A percentile compares a stretch with the other conserved stretches of the same genome.
These are phyloP conservation scores for Ammodytes dubius DNA, from an alignment of 2,113 vertebrate species.

Conservation along the genomic window DNA sequence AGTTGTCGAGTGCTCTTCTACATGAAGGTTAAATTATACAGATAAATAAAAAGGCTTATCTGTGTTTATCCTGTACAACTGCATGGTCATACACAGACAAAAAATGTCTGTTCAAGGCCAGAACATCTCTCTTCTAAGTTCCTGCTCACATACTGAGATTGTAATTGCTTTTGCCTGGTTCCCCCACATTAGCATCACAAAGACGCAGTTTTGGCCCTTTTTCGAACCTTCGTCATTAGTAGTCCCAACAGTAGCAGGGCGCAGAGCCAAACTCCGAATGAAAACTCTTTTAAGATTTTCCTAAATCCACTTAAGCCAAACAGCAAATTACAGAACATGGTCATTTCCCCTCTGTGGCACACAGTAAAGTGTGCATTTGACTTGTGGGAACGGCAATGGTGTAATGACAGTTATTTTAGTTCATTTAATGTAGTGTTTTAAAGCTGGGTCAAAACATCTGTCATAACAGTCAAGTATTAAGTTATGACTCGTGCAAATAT, in stretches of 20 bases:
- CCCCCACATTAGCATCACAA: constrained; percentile 79
- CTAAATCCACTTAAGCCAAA: constrained; percentile 35
- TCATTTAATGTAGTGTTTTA: not conserved
- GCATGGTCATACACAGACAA: not conserved
- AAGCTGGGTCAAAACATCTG: not conserved
- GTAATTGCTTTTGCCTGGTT: constrained; percentile 59
- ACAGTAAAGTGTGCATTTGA: not conserved
- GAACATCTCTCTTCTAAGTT: constrained; percentile 14
- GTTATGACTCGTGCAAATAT: not conserved
- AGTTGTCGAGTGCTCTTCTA: not conserved
- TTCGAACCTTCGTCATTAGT: constrained; percentile 71
- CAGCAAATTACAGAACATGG: not conserved
- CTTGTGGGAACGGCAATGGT: constrained; percentile 1
- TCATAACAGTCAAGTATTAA: not conserved
- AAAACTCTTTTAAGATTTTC: constrained; percentile 29
- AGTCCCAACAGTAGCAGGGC: constrained; percentile 69
- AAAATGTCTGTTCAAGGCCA: not conserved
- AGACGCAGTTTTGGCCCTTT: constrained; percentile 49
- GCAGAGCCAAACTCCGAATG: constrained; percentile 27
- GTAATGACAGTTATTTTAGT: not conserved
- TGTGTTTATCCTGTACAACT: not conserved
- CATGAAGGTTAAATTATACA: not conserved
- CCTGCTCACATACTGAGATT: constrained; percentile 46
- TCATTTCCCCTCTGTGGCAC: not conserved
- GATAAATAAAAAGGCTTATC: not conserved